Base-by-base conservation (phyloP, 2,113 vertebrate species). In the Caranx melampygus region DNA sequence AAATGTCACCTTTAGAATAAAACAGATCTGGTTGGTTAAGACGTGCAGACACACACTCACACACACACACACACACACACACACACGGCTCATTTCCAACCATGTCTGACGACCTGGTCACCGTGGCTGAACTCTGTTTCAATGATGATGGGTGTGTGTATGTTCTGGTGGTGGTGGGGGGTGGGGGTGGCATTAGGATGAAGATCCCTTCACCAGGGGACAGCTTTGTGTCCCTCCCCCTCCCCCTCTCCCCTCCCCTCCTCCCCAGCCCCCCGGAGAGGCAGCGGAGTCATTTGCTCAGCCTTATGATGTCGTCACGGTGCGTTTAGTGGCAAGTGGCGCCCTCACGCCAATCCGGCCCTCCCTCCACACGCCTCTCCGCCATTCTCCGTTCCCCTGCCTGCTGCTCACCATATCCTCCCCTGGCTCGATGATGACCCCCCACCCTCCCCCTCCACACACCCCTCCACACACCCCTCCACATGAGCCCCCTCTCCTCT, bases 231-330 rank as follows among this genome's bases (percentile, higher is more conserved):
- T 60, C 52, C 71, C 76, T 18, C 40, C 76, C n/a, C 7, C 40
- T 37, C 37, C 8, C 40, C 40, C 0, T n/a, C 72, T 21, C 64
- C 76, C 66, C 45, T 8, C 72, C 64, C 79, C 67, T 40, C 52
- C 79, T 49, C 82, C 87, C 12, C 75, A 74, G 63, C 83, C 87
- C 91, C 92, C 87, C 35, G 72, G 84, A 89, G 88, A 91, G 88
- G 82, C 88, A 82, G 85, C 64, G 62, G 88, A 94, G 88, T 92
- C 91, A 95, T 95, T 94, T 93, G 91, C 90, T 84, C 89, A 65
- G 90, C 59, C 93, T 92, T 95, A 93, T 95, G 94, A 95, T 94
- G 94, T 94, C 83, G 94, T 94, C 93, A 95, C 59, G 91, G 86
- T 62, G 72, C 45, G 85, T 95, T 95, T 95, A 93, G 85, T 65